Conservation (phyloP, 2,797 vertebrate species). For the Micropoecilia bifurca region DNA sequence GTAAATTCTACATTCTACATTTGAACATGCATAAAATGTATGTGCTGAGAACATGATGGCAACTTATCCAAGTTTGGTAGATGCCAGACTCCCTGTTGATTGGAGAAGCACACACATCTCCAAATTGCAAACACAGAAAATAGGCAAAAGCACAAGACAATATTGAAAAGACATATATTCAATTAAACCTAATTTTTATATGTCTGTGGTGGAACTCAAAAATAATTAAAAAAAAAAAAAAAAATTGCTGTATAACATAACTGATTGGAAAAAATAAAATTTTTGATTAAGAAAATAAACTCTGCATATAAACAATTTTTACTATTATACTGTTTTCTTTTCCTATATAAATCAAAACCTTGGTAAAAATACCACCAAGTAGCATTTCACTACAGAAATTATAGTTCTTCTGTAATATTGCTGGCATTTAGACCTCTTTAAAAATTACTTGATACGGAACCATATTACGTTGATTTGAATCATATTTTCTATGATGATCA, state of each 20-base stretch:
- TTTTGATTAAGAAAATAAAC: background rate
- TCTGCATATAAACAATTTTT: background rate
- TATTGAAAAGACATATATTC: background rate
- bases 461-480: background rate
- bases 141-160: background rate
- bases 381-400: conserved; percentile 2
- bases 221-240: no score
- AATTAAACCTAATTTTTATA: background rate
- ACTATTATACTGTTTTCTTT: background rate
- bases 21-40: background rate
- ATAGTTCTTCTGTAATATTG: background rate
- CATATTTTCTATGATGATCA: background rate
- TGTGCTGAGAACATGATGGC: background rate
- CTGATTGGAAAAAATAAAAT: background rate
- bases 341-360: background rate
- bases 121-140: background rate
- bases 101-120: background rate
- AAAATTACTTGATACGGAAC: background rate
- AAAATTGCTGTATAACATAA: background rate
- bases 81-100: background rate
- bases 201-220: background rate
- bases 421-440: background rate
- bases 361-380: background rate
- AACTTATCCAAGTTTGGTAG: background rate
- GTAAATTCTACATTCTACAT: background rate